phyloP scores from a whole-genome alignment of 2,888 invertebrate genomes.

The Mythimna pallens region DNA sequence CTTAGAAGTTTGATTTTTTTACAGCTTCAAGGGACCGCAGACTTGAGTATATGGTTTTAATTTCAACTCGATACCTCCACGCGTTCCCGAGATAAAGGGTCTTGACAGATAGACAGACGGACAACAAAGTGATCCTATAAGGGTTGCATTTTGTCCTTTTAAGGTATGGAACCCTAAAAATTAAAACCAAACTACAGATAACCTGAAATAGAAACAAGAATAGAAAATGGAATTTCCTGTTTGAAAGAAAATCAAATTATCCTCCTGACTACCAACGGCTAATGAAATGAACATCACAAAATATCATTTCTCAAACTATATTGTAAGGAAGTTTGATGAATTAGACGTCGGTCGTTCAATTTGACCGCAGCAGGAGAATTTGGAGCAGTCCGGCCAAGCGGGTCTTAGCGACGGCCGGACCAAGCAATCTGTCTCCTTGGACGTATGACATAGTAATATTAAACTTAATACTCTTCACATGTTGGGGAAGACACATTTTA shows the following conservation, averaged over 20 bases:
- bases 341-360: constrained; percentile 25
- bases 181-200: too few relatives aligned
- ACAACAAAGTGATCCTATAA: too few relatives aligned
- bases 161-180: too few relatives aligned
- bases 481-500: constrained; percentile 23
- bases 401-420: constrained; percentile 17
- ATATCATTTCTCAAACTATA: neutral
- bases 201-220: neutral
- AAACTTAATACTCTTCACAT: constrained; percentile 30
- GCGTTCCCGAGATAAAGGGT: too few relatives aligned
- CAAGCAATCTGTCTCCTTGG: constrained; percentile 41
- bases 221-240: neutral
- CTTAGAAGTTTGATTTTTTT: too few relatives aligned
- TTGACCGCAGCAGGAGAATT: constrained; percentile 28
- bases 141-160: too few relatives aligned
- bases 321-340: constrained; percentile 24
- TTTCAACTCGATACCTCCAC: too few relatives aligned
- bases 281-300: constrained; percentile 1
- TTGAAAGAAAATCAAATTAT: neutral
- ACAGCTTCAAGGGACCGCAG: too few relatives aligned
- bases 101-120: too few relatives aligned
- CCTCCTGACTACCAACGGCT: neutral
- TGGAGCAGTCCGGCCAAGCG: constrained; percentile 1
- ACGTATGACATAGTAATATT: constrained; percentile 36
- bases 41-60: too few relatives aligned